Conservation (phyloP, 2,113 vertebrate species). For the Hyperopisus bebe region DNA sequence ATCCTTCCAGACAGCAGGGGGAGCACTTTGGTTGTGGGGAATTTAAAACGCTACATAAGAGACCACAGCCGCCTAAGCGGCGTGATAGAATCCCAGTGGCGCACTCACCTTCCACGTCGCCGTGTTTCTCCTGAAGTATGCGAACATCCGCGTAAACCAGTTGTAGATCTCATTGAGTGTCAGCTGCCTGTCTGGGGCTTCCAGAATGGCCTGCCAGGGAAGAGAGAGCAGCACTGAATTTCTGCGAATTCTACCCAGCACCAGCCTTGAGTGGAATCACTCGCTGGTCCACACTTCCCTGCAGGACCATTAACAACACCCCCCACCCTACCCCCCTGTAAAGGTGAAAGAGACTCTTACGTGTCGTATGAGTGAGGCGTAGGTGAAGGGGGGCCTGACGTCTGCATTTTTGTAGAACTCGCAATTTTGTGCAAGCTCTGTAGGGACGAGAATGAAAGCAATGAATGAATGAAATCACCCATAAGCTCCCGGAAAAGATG, state of each 20-base stretch:
- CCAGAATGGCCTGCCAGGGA: constrained; percentile 82
- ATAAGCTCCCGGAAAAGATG: background rate
- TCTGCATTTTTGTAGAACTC: constrained; percentile 99
- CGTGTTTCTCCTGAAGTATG: constrained; percentile 98
- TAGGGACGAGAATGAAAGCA: constrained; percentile 16
- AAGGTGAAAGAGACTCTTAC: constrained; percentile 56
- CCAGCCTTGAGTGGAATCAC: background rate
- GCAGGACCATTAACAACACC: background rate
- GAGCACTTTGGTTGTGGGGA: background rate
- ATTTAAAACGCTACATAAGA: background rate
- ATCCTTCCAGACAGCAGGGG: constrained; percentile 13
- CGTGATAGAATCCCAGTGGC: background rate
- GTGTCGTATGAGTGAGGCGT: constrained; percentile 97
- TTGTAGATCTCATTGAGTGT: constrained; percentile 99
- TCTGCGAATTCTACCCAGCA: background rate
- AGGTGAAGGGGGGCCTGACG: constrained; percentile 95
- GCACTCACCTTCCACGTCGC: constrained; percentile 95
- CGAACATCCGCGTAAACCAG: constrained; percentile 99
- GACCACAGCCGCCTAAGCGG: background rate
- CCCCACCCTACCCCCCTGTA: background rate
- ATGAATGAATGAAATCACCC: too few relatives aligned
- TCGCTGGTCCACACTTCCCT: background rate
- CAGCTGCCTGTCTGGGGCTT: constrained; percentile 96
- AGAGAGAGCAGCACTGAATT: constrained; percentile 8
- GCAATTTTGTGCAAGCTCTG: constrained; percentile 99